Evolutionary conservation across 2,888 invertebrate species (phyloP).

Genomic region (Andrena bucephala): DNA sequence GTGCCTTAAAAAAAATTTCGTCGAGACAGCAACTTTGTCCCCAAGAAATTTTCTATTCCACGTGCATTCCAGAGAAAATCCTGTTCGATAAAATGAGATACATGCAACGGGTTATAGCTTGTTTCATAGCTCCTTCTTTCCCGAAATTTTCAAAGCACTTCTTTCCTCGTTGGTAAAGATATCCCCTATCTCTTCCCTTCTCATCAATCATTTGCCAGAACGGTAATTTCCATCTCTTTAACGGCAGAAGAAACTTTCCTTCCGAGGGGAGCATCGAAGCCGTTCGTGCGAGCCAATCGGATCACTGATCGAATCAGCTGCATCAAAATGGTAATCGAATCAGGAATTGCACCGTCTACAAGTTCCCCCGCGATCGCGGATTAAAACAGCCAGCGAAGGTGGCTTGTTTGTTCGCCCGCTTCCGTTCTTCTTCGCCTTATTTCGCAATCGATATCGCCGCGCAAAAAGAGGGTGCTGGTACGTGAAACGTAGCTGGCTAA

Average conservation of each 20-base stretch:
- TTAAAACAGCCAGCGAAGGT: constrained; percentile 18
- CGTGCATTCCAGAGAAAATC: too few relatives aligned
- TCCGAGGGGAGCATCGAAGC: background rate
- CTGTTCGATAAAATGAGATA: too few relatives aligned
- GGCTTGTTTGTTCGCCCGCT: constrained; percentile 19
- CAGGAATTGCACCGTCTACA: constrained; percentile 12
- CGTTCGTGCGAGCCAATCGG: constrained; percentile 15
- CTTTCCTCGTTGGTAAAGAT: background rate
- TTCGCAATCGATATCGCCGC: background rate
- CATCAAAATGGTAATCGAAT: constrained; percentile 45
- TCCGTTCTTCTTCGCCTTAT: background rate
- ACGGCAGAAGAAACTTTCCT: constrained; percentile 1
- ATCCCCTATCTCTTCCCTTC: background rate
- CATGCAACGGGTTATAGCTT: too few relatives aligned
- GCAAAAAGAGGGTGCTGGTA: background rate
- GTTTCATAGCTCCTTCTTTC: too few relatives aligned
- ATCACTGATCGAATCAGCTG: constrained; percentile 45
- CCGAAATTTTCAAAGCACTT: background rate
- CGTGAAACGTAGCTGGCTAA: background rate
- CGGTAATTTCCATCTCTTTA: background rate
- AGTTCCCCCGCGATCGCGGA: constrained; percentile 13
- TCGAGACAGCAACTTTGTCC: background rate
- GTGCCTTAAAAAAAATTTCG: background rate
- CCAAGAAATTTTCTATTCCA: too few relatives aligned
- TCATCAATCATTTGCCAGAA: background rate